Conservation (phyloP, 2,797 vertebrate species). For the Leuciscus waleckii region DNA sequence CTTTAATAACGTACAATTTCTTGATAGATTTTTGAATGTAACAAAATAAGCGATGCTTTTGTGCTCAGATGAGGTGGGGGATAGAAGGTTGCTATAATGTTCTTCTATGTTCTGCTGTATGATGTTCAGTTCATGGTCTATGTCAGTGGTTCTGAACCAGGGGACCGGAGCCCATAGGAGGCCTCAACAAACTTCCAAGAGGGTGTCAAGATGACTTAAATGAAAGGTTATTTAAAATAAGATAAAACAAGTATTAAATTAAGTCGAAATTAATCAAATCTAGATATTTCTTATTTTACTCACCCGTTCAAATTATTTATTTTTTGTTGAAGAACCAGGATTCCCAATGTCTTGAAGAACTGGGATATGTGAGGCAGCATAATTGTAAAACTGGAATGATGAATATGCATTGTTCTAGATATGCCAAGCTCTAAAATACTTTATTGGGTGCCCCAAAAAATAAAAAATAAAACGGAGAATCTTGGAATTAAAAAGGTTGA, state of each 20-base stretch:
- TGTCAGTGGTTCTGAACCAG: background rate
- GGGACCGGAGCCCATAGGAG: background rate
- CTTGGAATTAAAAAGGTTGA: background rate
- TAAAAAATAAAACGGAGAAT: background rate
- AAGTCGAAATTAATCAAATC: background rate
- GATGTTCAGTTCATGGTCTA: background rate
- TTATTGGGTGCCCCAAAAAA: background rate
- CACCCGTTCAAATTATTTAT: no score
- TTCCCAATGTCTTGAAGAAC: background rate
- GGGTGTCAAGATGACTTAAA: background rate
- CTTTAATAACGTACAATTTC: conserved; percentile 14
- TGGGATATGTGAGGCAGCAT: background rate
- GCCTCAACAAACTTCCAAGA: background rate
- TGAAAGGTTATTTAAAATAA: background rate
- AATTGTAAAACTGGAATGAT: background rate
- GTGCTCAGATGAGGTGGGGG: background rate
- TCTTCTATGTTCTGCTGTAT: background rate
- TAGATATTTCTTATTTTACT: background rate
- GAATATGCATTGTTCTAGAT: no score
- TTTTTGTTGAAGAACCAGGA: background rate
- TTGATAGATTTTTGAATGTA: conserved; percentile 20
- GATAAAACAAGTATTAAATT: background rate
- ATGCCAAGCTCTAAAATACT: background rate
- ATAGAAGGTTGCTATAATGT: background rate
- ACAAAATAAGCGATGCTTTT: background rate